Evolutionary conservation across 1,140 invertebrate species (phyloP).

Genomic region (Panagrolaimus sp.): DNA sequence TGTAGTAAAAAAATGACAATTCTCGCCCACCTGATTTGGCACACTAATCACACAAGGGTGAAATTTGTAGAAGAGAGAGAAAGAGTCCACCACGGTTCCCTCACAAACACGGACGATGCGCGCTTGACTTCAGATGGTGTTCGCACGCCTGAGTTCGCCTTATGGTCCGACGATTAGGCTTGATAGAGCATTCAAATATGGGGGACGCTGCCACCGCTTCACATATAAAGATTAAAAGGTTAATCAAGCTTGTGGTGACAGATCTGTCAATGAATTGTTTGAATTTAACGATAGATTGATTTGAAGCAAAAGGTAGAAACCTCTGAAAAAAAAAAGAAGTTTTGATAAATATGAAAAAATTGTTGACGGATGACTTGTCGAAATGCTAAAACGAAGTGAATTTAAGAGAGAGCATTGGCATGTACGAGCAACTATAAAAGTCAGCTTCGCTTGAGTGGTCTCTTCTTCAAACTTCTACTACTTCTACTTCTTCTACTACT

Average conservation of each 20-base stretch:
- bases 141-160: constrained; percentile 18
- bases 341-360: too few relatives aligned
- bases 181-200: neutral
- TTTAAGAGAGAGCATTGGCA: constrained; percentile 14
- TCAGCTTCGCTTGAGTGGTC: constrained; percentile 11
- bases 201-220: neutral
- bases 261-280: constrained; percentile 7
- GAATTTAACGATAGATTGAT: constrained; percentile 2
- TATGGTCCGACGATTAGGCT: constrained; percentile 15
- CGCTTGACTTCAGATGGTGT: constrained; percentile 10
- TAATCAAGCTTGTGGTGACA: constrained; percentile 15
- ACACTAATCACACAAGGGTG: constrained; percentile 18
- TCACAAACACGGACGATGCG: constrained; percentile 4
- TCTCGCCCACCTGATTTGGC: constrained; percentile 16
- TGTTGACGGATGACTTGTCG: neutral
- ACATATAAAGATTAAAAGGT: neutral
- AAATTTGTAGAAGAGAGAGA: constrained; percentile 1
- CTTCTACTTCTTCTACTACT: too few relatives aligned
- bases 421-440: constrained; percentile 6
- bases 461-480: too few relatives aligned
- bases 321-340: neutral
- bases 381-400: constrained; percentile 13
- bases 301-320: neutral
- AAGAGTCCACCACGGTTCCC: neutral
- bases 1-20: constrained; percentile 4